A percentile compares a stretch with the other conserved stretches of the same genome.
These are phyloP conservation scores for Catocala nupta DNA, from an alignment of 2,888 invertebrate species.

Conservation along the genomic window DNA sequence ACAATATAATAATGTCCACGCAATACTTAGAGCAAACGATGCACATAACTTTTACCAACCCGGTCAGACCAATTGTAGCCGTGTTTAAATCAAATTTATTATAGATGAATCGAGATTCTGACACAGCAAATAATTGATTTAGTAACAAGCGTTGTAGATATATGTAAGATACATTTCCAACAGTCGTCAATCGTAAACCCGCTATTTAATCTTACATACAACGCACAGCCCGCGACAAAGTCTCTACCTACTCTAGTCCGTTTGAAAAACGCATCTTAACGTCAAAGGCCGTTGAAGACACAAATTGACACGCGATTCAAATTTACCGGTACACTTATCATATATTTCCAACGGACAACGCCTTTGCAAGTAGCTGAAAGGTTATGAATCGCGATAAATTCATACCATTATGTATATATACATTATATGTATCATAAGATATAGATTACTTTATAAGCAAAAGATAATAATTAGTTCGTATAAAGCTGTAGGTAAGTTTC, in stretches of 20 bases:
- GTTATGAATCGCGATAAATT: constrained; percentile 60
- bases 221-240: constrained; percentile 82
- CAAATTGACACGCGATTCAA: constrained; percentile 75
- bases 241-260: constrained; percentile 77
- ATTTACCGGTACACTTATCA: constrained; percentile 56
- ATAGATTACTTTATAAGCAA: constrained; percentile 68
- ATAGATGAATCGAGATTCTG: background rate
- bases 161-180: constrained; percentile 49
- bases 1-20: no score
- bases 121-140: constrained; percentile 16
- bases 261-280: constrained; percentile 66
- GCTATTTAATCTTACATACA: constrained; percentile 75
- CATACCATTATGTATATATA: constrained; percentile 52
- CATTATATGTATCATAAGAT: constrained; percentile 72
- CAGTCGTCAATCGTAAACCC: constrained; percentile 58
- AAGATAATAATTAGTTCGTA: constrained; percentile 61
- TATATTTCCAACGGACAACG: constrained; percentile 50
- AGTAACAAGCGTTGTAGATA: constrained; percentile 53
- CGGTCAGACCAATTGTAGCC: no score
- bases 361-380: constrained; percentile 55
- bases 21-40: no score
- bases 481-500: constrained; percentile 68
- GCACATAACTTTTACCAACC: no score
- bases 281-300: constrained; percentile 65
- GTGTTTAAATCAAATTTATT: no score